Conservation (phyloP, 2,113 vertebrate species). For the Oxygymnocypris stewartii region DNA sequence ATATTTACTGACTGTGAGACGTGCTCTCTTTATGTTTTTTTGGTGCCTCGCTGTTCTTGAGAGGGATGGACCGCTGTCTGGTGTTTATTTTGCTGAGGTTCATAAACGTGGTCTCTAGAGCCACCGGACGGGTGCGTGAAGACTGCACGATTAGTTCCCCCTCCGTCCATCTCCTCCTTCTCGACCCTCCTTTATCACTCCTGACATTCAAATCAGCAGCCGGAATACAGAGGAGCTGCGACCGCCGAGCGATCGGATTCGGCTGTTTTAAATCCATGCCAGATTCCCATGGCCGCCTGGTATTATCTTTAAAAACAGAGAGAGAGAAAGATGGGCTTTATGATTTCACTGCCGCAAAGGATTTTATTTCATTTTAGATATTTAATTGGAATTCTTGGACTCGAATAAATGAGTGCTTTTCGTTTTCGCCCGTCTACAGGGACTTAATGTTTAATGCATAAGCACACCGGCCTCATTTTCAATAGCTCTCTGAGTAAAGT, state of each 20-base stretch:
- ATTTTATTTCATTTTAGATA: slow-evolving; percentile 31
- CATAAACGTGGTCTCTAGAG: slow-evolving; percentile 35
- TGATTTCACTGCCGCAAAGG: slow-evolving; percentile 32
- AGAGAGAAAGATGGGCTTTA: slow-evolving; percentile 16
- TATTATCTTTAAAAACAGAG: slow-evolving; percentile 48
- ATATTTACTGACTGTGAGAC: slow-evolving; percentile 21
- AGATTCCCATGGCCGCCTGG: background rate
- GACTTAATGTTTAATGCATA: slow-evolving; percentile 57
- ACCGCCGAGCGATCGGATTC: slow-evolving; percentile 22
- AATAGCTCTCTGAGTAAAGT: slow-evolving; percentile 25
- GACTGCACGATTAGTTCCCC: slow-evolving; percentile 47
- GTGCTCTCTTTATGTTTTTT: background rate
- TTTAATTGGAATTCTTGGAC: slow-evolving; percentile 50
- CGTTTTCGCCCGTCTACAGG: slow-evolving; percentile 13
- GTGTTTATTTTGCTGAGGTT: slow-evolving; percentile 4
- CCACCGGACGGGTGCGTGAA: background rate
- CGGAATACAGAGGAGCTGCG: slow-evolving; percentile 41
- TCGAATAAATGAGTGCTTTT: slow-evolving; percentile 14
- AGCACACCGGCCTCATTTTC: slow-evolving; percentile 34
- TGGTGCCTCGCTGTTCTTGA: background rate
- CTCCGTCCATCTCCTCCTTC: background rate
- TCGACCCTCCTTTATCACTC: slow-evolving; percentile 48
- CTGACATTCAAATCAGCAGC: slow-evolving; percentile 55
- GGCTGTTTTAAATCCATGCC: background rate
- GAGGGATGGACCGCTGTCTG: slow-evolving; percentile 20